Evolutionary conservation across 2,797 vertebrate genomes (phyloP).

Genomic region (Xiphophorus birchmanni): DNA sequence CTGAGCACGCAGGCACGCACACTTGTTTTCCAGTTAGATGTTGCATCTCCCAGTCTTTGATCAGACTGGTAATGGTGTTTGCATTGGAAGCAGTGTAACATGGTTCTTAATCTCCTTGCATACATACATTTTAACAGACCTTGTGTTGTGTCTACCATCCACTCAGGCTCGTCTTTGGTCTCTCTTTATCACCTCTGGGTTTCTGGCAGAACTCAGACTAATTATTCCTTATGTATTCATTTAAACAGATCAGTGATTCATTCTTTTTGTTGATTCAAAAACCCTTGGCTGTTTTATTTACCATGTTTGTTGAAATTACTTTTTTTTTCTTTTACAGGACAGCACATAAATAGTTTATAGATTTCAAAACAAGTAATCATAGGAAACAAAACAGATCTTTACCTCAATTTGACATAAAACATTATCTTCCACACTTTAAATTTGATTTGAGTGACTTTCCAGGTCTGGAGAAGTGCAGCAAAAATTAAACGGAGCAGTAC

Average conservation of each 20-base stretch:
- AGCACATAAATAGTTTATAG: background rate
- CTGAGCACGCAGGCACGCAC: constrained; percentile 11
- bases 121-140: background rate
- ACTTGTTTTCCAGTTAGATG: constrained; percentile 16
- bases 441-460: too few species aligned
- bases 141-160: background rate
- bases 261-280: background rate
- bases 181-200: background rate
- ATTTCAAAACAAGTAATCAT: background rate
- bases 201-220: background rate
- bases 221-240: background rate
- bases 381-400: background rate
- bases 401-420: background rate
- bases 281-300: background rate
- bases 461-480: background rate
- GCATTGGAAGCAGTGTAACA: background rate
- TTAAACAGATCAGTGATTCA: background rate
- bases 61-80: constrained; percentile 3
- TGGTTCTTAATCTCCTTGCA: background rate
- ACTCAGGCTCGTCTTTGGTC: background rate
- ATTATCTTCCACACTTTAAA: background rate
- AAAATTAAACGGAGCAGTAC: background rate
- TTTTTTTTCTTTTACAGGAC: background rate
- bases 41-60: constrained; percentile 6
- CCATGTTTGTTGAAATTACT: background rate